Conservation (phyloP, 2,888 invertebrate species). For the Limnephilus auricula region DNA sequence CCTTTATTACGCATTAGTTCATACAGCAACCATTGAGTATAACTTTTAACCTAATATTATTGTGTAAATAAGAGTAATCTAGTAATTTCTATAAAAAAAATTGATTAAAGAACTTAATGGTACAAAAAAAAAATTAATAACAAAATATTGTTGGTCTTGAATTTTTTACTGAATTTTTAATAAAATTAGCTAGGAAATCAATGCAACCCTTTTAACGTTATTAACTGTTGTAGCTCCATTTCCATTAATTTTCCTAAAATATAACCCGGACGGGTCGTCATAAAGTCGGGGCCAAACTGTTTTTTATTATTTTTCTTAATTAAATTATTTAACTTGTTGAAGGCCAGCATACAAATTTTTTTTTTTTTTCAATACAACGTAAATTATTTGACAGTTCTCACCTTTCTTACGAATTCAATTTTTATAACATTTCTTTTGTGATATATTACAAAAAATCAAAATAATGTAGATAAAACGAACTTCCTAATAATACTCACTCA, state of each 20-base stretch:
- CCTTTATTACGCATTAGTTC: neutral
- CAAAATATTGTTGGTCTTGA: neutral
- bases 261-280: neutral
- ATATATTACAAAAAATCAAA: too few relatives aligned
- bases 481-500: too few relatives aligned
- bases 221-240: neutral
- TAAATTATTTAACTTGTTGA: too few relatives aligned
- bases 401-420: too few relatives aligned
- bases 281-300: neutral
- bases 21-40: constrained; percentile 27
- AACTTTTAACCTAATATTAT: neutral
- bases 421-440: too few relatives aligned
- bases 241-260: neutral
- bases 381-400: too few relatives aligned
- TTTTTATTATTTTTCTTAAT: too few relatives aligned
- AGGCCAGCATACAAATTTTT: too few relatives aligned
- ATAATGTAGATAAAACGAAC: too few relatives aligned
- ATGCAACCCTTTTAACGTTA: neutral
- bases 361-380: too few relatives aligned
- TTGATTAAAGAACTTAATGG: neutral
- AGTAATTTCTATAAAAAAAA: constrained; percentile 13
- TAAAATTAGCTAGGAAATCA: constrained; percentile 23
- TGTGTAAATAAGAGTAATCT: neutral
- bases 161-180: constrained; percentile 24
- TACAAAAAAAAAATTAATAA: neutral